Percentiles rank a stretch among this genome's conserved stretches.
Conservation (phyloP, 2,113 vertebrate genomes). For the Heterotilapia buettikoferi region DNA sequence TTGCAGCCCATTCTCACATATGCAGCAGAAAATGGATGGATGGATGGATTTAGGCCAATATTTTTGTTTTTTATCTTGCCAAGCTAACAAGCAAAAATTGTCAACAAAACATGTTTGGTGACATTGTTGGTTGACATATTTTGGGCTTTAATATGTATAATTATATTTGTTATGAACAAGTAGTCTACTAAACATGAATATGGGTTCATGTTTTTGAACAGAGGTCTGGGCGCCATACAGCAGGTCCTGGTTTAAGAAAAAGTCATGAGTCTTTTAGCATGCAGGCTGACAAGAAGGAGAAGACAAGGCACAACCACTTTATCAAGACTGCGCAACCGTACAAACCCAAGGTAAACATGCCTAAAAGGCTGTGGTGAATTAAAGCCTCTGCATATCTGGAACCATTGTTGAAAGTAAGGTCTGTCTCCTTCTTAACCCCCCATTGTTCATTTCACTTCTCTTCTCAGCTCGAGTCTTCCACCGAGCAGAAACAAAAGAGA, state of each 20-base stretch:
- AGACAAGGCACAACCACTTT: conserved; percentile 96
- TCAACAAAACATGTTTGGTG: background rate
- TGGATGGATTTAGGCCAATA: background rate
- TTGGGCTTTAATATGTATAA: background rate
- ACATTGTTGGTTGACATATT: background rate
- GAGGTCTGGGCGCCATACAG: conserved; percentile 85
- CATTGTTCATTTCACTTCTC: background rate
- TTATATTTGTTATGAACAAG: background rate
- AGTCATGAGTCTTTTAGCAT: conserved; percentile 90
- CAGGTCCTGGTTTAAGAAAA: conserved; percentile 81
- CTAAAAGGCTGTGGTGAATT: background rate
- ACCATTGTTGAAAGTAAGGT: background rate
- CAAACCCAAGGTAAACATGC: conserved; percentile 85
- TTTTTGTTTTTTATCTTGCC: background rate
- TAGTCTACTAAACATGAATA: background rate
- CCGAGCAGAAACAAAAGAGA: conserved; percentile 91
- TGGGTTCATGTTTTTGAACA: conserved; percentile 45
- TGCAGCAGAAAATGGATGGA: background rate
- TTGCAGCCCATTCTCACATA: background rate
- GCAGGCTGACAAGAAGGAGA: conserved; percentile 96
- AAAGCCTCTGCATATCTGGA: background rate
- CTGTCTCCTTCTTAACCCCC: background rate
- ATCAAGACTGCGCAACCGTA: conserved; percentile 98
- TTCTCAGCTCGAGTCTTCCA: conserved; percentile 60
- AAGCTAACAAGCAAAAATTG: background rate